A percentile compares a stretch with the other conserved stretches of the same genome.
Evolutionary conservation across 2,797 vertebrate genomes (phyloP).

Genomic region (Manis pentadactyla): DNA sequence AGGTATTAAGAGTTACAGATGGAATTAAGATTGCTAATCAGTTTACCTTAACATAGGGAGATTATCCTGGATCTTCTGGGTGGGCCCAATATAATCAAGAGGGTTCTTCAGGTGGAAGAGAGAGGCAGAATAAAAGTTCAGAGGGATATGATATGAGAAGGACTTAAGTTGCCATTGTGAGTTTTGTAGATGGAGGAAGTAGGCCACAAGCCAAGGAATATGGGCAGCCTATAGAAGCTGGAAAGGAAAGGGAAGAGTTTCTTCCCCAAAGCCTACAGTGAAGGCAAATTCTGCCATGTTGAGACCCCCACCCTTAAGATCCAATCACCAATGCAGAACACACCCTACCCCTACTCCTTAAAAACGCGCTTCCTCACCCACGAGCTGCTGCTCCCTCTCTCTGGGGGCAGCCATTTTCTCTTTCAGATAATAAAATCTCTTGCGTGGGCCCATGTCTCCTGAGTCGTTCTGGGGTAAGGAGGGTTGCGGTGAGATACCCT

Average conservation of each 20-base stretch:
- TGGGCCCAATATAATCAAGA: not conserved
- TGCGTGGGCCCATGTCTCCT: too few species aligned
- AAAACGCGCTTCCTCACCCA: too few species aligned
- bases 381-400: too few species aligned
- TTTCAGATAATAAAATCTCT: too few species aligned
- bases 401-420: too few species aligned
- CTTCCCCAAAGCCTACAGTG: not conserved
- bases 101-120: not conserved
- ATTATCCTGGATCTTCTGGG: not conserved
- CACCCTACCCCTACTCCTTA: too few species aligned
- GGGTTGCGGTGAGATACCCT: too few species aligned
- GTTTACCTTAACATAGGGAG: not conserved
- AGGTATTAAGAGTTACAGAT: not conserved
- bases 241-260: not conserved
- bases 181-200: not conserved
- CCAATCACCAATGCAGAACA: too few species aligned
- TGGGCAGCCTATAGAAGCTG: not conserved
- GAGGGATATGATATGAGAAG: not conserved
- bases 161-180: not conserved
- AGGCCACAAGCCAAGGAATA: not conserved
- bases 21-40: not conserved
- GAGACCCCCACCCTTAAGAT: too few species aligned
- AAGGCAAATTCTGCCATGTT: too few species aligned
- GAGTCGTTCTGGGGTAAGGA: too few species aligned
- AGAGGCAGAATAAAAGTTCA: not conserved